Evolutionary conservation across 2,888 invertebrate genomes (phyloP).

Genomic region (Seira musarum): DNA sequence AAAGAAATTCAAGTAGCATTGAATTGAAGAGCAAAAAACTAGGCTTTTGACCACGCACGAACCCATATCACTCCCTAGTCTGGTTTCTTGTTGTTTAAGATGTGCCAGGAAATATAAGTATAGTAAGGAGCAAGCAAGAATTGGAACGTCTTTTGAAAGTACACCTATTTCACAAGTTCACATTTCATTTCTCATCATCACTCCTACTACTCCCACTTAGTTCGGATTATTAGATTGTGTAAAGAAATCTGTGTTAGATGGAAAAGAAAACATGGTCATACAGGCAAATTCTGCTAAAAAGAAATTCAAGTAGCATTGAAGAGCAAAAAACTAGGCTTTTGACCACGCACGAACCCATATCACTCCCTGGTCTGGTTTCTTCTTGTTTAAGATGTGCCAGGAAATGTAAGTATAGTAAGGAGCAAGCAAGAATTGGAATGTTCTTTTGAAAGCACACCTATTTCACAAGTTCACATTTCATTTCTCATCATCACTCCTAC

Average conservation of each 20-base stretch:
- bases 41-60: too few relatives aligned
- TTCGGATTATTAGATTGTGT: too few relatives aligned
- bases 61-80: too few relatives aligned
- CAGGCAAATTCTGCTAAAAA: neutral
- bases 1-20: slow-evolving; percentile 21
- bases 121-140: too few relatives aligned
- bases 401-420: neutral
- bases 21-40: slow-evolving; percentile 20
- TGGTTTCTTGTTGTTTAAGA: too few relatives aligned
- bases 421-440: neutral
- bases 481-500: neutral
- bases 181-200: too few relatives aligned
- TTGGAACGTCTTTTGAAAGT: too few relatives aligned
- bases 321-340: slow-evolving; percentile 26
- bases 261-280: neutral
- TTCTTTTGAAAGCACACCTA: neutral
- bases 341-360: too few relatives aligned
- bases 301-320: slow-evolving; percentile 25
- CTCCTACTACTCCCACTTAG: too few relatives aligned
- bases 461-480: neutral
- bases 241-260: slow-evolving; percentile 37
- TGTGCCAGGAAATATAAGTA: too few relatives aligned
- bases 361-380: too few relatives aligned
- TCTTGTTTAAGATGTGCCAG: neutral
- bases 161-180: too few relatives aligned